These are phyloP conservation scores for Xanthorhoe spadicearia DNA, from an alignment of 2,888 invertebrate genomes.

Conservation along the genomic window DNA sequence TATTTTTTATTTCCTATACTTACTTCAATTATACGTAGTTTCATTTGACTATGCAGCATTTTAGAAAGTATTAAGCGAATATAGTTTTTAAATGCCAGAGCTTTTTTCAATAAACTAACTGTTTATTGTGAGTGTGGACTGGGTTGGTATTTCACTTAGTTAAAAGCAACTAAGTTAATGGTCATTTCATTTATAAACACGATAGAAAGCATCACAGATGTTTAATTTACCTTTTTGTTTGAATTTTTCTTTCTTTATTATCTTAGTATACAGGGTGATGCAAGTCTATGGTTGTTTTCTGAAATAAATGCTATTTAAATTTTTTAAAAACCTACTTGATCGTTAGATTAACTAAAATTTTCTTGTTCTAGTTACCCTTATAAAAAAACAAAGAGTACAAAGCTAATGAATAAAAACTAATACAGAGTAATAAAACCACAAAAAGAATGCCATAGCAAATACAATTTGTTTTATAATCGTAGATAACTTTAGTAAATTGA, in stretches of 20 bases:
- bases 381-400: too few relatives aligned
- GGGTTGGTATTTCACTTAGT: slow-evolving; percentile 5
- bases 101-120: slow-evolving; percentile 1
- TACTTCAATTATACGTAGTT: background rate
- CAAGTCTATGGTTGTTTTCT: background rate
- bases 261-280: background rate
- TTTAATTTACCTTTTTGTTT: slow-evolving; percentile 5
- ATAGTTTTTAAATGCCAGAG: background rate
- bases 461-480: too few relatives aligned
- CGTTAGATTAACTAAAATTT: too few relatives aligned
- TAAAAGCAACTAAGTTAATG: slow-evolving; percentile 9
- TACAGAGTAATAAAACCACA: too few relatives aligned
- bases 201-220: background rate
- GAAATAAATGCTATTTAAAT: background rate
- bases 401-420: too few relatives aligned
- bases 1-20: too few relatives aligned
- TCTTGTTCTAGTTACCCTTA: too few relatives aligned
- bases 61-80: background rate
- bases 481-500: too few relatives aligned
- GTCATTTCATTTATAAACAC: slow-evolving; percentile 6
- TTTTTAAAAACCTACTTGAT: background rate
- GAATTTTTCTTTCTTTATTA: background rate
- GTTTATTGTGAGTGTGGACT: background rate
- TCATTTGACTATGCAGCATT: background rate
- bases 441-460: too few relatives aligned